Conservation (phyloP, 2,113 vertebrate species). For the Rhagologus leucostigma region DNA sequence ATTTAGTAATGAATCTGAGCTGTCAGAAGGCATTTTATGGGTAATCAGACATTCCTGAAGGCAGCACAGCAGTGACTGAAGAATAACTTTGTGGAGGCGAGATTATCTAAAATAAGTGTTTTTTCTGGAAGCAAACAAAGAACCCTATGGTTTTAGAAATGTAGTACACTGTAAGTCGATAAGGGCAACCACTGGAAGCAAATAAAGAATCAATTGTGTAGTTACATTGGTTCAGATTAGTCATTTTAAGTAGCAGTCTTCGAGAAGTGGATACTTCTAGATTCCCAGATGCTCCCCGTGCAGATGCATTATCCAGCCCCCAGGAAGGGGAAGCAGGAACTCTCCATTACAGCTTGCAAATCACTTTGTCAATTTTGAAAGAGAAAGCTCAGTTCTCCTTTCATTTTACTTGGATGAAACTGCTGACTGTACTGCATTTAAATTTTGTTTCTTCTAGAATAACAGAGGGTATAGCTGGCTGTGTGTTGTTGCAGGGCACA, state of each 20-base stretch:
- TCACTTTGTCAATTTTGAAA: not conserved
- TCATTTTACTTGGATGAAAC: not conserved
- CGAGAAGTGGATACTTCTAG: not conserved
- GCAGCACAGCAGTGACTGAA: not conserved
- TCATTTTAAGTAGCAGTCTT: not conserved
- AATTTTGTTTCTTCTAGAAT: not conserved
- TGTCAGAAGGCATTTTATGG: constrained; percentile 32
- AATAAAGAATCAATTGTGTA: not conserved
- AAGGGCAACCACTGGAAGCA: not conserved
- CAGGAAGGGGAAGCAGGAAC: not conserved
- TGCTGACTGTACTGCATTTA: not conserved
- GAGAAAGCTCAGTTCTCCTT: not conserved
- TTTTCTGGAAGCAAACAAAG: constrained; percentile 18
- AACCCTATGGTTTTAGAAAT: not conserved
- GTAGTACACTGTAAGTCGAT: not conserved
- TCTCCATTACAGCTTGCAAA: not conserved
- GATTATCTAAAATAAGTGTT: constrained; percentile 8
- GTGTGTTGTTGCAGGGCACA: not conserved
- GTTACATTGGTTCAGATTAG: not conserved
- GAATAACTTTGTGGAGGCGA: not conserved
- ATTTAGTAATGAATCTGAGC: constrained; percentile 46
- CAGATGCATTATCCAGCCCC: not conserved
- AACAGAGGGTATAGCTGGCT: not conserved
- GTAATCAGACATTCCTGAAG: constrained; percentile 25
- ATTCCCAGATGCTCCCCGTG: not conserved